These are phyloP conservation scores for Hemibagrus wyckioides DNA, from an alignment of 2,113 vertebrate genomes.

Conservation along the genomic window DNA sequence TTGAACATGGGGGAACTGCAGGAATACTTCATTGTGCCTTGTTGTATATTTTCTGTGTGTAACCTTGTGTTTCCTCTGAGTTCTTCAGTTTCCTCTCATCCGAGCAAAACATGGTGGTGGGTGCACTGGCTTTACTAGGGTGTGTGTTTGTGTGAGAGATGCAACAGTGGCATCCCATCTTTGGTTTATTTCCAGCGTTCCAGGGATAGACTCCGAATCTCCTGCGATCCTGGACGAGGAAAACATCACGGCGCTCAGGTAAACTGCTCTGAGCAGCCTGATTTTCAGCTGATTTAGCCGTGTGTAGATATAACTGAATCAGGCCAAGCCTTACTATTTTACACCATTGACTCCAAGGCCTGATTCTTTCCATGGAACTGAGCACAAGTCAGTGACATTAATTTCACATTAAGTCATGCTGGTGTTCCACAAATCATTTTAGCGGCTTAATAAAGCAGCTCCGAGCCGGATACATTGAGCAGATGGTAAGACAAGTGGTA, in stretches of 20 bases:
- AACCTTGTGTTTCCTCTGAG: background rate
- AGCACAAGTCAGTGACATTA: background rate
- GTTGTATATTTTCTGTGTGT: background rate
- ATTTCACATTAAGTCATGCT: background rate
- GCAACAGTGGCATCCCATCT: background rate
- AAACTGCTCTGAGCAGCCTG: background rate
- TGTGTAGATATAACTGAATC: background rate
- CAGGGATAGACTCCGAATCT: background rate
- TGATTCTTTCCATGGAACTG: background rate
- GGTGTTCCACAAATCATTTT: conserved; percentile 14
- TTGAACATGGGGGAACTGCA: background rate
- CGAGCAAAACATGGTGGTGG: background rate
- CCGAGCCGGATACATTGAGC: conserved; percentile 4
- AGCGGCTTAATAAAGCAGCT: conserved; percentile 2
- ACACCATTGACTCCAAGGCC: background rate
- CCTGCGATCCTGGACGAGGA: background rate
- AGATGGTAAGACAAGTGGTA: conserved; percentile 8
- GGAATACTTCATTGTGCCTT: background rate
- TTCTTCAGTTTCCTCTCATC: background rate
- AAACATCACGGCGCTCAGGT: background rate
- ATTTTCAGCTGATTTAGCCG: background rate
- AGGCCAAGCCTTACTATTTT: background rate
- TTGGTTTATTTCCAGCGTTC: background rate
- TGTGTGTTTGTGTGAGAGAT: background rate
- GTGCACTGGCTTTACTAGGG: background rate